Conservation (phyloP, 2,888 invertebrate species). For the Agapetus fuscipes region DNA sequence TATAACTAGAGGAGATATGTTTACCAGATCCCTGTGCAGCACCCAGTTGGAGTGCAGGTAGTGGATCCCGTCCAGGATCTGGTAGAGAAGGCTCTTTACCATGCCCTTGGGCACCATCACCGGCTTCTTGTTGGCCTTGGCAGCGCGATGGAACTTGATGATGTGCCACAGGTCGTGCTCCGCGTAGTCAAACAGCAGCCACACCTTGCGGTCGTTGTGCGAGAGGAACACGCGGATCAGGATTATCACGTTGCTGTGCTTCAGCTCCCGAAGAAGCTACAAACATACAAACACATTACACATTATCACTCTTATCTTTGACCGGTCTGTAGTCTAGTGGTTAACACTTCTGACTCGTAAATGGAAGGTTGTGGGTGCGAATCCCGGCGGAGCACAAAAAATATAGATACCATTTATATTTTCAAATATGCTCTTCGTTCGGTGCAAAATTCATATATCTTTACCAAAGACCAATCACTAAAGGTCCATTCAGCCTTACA, state of each 20-base stretch:
- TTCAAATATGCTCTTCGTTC: too few species aligned
- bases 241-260: constrained; percentile 95
- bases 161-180: constrained; percentile 99
- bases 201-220: constrained; percentile 93
- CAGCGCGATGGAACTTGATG: constrained; percentile 96
- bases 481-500: too few species aligned
- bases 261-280: constrained; percentile 87
- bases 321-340: too few species aligned
- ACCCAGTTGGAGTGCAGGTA: constrained; percentile 99
- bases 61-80: constrained; percentile 97
- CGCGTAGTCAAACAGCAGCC: constrained; percentile 95
- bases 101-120: constrained; percentile 94
- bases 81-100: constrained; percentile 96
- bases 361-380: too few species aligned
- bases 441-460: too few species aligned
- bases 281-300: constrained; percentile 25
- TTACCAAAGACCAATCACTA: too few species aligned
- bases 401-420: too few species aligned
- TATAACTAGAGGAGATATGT: too few species aligned
- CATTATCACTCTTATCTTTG: constrained; percentile 1
- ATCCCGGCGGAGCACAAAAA: too few species aligned
- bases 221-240: constrained; percentile 94
- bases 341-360: too few species aligned
- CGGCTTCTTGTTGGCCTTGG: constrained; percentile 93
- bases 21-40: constrained; percentile 88